These are phyloP conservation scores for Atrina japonica DNA, from an alignment of 2,888 invertebrate genomes.

Conservation along the genomic window DNA sequence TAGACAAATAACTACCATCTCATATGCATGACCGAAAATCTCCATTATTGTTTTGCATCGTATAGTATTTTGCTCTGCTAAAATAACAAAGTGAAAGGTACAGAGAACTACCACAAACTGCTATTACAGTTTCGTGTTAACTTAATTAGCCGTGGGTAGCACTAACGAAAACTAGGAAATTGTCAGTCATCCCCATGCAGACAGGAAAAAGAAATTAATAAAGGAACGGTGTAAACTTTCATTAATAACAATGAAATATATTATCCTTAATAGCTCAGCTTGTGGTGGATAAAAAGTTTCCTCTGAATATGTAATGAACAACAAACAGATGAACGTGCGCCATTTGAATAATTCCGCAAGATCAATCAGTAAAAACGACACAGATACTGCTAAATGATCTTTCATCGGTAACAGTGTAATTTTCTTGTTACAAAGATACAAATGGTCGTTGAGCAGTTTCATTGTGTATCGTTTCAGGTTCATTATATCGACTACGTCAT, in stretches of 20 bases:
- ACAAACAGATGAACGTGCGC: conserved; percentile 9
- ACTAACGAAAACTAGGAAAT: conserved; percentile 6
- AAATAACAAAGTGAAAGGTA: too few relatives aligned
- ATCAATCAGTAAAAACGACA: conserved; percentile 30
- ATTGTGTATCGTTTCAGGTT: conserved; percentile 9
- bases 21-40: too few relatives aligned
- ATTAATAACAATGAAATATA: conserved; percentile 55
- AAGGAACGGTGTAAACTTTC: conserved; percentile 60
- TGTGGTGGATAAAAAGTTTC: conserved; percentile 5
- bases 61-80: too few relatives aligned
- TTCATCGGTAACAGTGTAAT: conserved; percentile 14
- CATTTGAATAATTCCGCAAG: conserved; percentile 9
- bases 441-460: conserved; percentile 5
- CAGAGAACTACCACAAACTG: too few relatives aligned
- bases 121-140: conserved; percentile 7
- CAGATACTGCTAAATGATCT: conserved; percentile 18
- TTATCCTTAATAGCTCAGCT: not conserved
- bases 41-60: too few relatives aligned
- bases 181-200: conserved; percentile 27
- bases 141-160: conserved; percentile 16
- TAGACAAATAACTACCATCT: too few relatives aligned
- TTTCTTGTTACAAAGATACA: conserved; percentile 11
- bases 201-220: conserved; percentile 62
- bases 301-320: not conserved
- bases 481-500: conserved; percentile 17